Evolutionary conservation across 2,113 vertebrate genomes (phyloP).

Genomic region (Nothoprocta pentlandii): DNA sequence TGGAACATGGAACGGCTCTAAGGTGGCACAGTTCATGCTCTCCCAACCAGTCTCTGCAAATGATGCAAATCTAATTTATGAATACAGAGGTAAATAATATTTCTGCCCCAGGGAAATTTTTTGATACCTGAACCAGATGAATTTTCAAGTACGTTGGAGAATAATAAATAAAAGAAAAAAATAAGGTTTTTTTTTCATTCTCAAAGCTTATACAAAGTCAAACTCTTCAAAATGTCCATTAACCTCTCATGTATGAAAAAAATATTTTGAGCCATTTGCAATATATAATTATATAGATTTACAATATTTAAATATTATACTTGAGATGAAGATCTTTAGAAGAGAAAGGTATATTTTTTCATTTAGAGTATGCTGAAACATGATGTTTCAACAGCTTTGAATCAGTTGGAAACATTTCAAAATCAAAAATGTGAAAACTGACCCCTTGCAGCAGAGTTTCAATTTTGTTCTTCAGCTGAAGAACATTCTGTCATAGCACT

Average conservation of each 20-base stretch:
- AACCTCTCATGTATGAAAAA: not conserved
- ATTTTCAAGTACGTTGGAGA: not conserved
- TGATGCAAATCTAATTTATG: not conserved
- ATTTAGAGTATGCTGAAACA: slow-evolving; percentile 26
- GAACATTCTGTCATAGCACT: slow-evolving; percentile 45
- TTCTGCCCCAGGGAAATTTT: not conserved
- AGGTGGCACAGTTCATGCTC: not conserved
- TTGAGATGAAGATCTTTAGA: not conserved
- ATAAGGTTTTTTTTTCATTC: not conserved
- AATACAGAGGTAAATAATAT: not conserved
- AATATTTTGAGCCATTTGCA: not conserved
- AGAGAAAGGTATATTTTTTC: not conserved
- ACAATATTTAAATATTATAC: not conserved
- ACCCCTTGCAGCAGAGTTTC: slow-evolving; percentile 43
- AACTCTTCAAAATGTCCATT: not conserved
- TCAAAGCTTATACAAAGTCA: not conserved
- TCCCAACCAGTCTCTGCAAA: not conserved
- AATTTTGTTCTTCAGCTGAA: slow-evolving; percentile 12
- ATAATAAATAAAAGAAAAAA: no score
- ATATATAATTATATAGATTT: no score
- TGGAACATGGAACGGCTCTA: not conserved
- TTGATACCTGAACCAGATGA: not conserved
- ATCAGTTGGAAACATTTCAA: slow-evolving; percentile 30
- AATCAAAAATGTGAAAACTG: slow-evolving; percentile 40
- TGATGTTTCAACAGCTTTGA: slow-evolving; percentile 27